A percentile compares a stretch with the other conserved stretches of the same genome.
Conservation (phyloP, 2,113 vertebrate genomes). For the Pitta sordida region DNA sequence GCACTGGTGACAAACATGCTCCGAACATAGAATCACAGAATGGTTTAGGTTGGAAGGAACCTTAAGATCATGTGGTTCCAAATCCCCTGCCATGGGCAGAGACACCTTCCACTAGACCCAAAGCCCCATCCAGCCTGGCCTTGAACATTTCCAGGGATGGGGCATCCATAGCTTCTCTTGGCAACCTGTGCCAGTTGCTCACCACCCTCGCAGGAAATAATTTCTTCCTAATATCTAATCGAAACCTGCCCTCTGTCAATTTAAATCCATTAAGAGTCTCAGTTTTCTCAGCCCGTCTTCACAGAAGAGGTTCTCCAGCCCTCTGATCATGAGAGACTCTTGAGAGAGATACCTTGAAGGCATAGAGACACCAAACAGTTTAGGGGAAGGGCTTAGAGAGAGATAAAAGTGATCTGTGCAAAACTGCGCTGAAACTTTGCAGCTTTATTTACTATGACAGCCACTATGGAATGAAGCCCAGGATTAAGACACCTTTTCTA, state of each 20-base stretch:
- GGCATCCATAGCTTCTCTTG: not conserved
- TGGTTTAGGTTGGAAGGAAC: not conserved
- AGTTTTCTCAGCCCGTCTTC: not conserved
- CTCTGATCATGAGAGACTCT: fast-evolving
- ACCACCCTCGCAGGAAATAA: not conserved
- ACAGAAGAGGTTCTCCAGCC: not conserved
- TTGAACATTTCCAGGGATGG: not conserved
- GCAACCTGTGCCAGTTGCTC: not conserved
- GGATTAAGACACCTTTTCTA: not conserved
- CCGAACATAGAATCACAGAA: not conserved
- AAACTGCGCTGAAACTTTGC: not conserved
- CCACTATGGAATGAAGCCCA: not conserved
- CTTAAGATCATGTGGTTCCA: not conserved
- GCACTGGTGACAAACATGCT: not conserved
- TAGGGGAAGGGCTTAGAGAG: not conserved
- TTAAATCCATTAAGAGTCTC: not conserved
- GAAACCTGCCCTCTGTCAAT: not conserved
- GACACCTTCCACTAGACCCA: not conserved
- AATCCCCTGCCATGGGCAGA: not conserved
- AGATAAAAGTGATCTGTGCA: not conserved
- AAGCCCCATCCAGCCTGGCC: not conserved
- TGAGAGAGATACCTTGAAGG: not conserved
- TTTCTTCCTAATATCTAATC: not conserved
- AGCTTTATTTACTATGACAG: not conserved
- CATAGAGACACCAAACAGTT: not conserved